A percentile compares a stretch with the other conserved stretches of the same genome.
These are phyloP conservation scores for Patella pellucida DNA, from an alignment of 2,888 invertebrate species.

Conservation along the genomic window DNA sequence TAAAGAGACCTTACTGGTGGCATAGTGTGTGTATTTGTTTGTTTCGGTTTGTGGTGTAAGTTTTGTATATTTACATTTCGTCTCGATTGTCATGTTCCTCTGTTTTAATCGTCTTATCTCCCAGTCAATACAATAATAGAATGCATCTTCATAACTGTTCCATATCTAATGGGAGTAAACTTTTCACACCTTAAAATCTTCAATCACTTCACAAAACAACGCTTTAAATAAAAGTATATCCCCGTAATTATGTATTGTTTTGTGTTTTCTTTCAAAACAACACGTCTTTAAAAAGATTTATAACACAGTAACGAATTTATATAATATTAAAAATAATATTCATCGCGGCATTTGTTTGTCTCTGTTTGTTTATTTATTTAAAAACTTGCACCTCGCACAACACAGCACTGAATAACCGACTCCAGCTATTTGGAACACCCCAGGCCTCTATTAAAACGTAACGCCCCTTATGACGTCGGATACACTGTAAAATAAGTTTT, in stretches of 20 bases:
- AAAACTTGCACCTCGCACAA: constrained; percentile 74
- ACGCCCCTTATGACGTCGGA: constrained; percentile 69
- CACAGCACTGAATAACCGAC: constrained; percentile 73
- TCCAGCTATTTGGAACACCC: constrained; percentile 73
- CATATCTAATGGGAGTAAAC: too few relatives aligned
- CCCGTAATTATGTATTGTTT: not conserved
- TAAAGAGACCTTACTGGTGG: too few relatives aligned
- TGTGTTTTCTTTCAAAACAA: too few relatives aligned
- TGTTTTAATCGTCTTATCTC: too few relatives aligned
- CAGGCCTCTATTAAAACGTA: constrained; percentile 74
- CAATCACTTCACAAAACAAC: not conserved
- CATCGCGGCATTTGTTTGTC: not conserved
- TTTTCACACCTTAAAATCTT: not conserved
- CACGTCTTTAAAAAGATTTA: too few relatives aligned
- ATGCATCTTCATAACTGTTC: too few relatives aligned
- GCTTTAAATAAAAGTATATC: not conserved
- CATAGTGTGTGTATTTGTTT: too few relatives aligned
- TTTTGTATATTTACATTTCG: too few relatives aligned
- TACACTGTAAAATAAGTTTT: constrained; percentile 72
- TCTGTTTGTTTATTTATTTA: constrained; percentile 22
- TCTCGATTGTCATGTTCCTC: too few relatives aligned
- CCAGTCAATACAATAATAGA: too few relatives aligned
- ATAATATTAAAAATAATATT: not conserved
- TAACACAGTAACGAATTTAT: not conserved
- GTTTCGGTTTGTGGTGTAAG: too few relatives aligned